Evolutionary conservation across 2,888 invertebrate genomes (phyloP).

Genomic region (Actias luna): DNA sequence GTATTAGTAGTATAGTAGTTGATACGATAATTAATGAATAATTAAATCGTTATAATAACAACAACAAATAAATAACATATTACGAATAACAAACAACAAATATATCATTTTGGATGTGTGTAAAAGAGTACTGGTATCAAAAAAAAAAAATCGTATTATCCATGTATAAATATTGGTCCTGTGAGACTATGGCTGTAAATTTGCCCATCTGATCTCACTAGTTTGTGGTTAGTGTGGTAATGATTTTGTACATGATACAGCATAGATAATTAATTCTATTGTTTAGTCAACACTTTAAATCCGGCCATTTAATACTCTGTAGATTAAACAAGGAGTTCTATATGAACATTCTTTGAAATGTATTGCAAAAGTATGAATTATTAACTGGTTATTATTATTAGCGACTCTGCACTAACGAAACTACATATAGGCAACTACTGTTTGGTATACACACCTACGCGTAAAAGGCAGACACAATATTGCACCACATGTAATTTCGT

Average conservation of each 20-base stretch:
- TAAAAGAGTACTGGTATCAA: too few species aligned
- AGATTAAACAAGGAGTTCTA: not conserved
- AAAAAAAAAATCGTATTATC: too few species aligned
- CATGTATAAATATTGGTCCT: not conserved
- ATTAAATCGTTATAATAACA: too few species aligned
- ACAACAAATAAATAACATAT: too few species aligned
- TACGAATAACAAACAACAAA: too few species aligned
- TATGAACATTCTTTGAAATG: not conserved
- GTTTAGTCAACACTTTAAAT: constrained; percentile 12
- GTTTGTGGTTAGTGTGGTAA: constrained; percentile 3
- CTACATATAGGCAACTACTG: not conserved
- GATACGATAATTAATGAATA: too few species aligned
- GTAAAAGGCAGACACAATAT: too few species aligned
- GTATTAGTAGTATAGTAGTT: too few species aligned
- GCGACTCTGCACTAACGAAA: not conserved
- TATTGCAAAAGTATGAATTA: not conserved
- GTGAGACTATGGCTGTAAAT: not conserved
- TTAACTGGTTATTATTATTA: not conserved
- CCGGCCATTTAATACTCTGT: not conserved
- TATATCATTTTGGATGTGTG: too few species aligned
- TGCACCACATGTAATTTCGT: too few species aligned
- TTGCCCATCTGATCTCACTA: not conserved
- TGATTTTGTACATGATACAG: constrained; percentile 9
- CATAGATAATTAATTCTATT: constrained; percentile 12
- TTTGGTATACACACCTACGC: too few species aligned